Conservation (phyloP, 1,140 invertebrate species). For the Coptotermes formosanus region DNA sequence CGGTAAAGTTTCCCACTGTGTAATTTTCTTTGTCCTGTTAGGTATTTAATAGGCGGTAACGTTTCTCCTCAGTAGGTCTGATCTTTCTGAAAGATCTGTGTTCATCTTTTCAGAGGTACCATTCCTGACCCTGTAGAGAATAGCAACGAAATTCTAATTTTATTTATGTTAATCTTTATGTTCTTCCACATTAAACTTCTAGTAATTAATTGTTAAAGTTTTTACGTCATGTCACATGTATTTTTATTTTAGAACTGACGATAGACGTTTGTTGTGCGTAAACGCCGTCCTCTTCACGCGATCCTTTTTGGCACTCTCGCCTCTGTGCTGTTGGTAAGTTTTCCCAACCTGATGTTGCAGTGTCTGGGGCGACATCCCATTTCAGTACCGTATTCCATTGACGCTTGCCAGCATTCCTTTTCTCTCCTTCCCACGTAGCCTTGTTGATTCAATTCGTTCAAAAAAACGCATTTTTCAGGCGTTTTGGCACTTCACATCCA, state of each 20-base stretch:
- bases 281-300: background rate
- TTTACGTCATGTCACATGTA: background rate
- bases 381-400: background rate
- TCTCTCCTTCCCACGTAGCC: background rate
- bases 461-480: background rate
- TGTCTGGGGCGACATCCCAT: background rate
- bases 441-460: background rate
- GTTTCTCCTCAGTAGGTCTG: no score
- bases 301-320: background rate
- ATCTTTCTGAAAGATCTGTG: no score
- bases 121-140: no score
- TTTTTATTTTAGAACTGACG: conserved; percentile 3
- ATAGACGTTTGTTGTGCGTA: background rate
- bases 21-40: no score
- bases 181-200: no score
- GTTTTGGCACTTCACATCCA: no score
- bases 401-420: background rate
- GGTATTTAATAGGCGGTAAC: no score
- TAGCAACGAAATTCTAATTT: no score
- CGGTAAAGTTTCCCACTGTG: no score
- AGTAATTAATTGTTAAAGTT: no score
- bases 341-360: background rate
- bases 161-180: no score
- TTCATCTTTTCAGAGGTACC: no score
- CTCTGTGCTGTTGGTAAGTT: background rate